Conservation (phyloP, 2,797 vertebrate species). For the Acrossocheilus fasciatus region DNA sequence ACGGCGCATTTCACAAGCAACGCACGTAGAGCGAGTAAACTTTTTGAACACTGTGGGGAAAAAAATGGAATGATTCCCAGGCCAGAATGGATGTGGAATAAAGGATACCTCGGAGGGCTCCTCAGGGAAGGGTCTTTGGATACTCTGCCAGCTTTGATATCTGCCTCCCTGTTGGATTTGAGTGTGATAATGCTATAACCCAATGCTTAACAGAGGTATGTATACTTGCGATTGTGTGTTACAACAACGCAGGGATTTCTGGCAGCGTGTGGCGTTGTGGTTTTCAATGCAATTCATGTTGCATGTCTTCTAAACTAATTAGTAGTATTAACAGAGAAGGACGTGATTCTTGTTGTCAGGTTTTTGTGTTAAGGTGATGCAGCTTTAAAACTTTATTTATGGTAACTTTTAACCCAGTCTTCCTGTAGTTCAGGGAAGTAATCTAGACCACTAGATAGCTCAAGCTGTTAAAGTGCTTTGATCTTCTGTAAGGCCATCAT, state of each 20-base stretch:
- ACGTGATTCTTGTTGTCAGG: conserved; percentile 1
- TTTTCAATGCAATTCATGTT: conserved; percentile 7
- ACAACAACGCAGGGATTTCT: conserved; percentile 33
- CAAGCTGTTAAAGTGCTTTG: conserved; percentile 57
- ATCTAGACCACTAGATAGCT: conserved; percentile 53
- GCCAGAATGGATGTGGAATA: conserved; percentile 65
- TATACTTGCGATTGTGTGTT: conserved; percentile 46
- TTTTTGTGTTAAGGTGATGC: conserved; percentile 31
- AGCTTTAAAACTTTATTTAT: conserved; percentile 43
- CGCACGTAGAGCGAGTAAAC: conserved; percentile 48
- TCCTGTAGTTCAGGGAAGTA: conserved; percentile 47
- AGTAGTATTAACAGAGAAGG: background rate
- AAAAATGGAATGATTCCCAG: conserved; percentile 64
- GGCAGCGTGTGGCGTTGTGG: conserved; percentile 14
- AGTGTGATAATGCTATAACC: conserved; percentile 68
- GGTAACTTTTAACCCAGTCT: conserved; percentile 51
- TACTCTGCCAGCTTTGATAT: conserved; percentile 60
- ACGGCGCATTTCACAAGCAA: conserved; percentile 43
- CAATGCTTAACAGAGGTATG: conserved; percentile 68
- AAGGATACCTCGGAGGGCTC: conserved; percentile 62
- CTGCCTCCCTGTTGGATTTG: conserved; percentile 63
- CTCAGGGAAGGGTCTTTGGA: conserved; percentile 63
- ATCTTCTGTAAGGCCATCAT: conserved; percentile 54
- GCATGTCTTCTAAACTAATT: conserved; percentile 23
- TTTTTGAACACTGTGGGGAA: conserved; percentile 32